Evolutionary conservation across 1,140 invertebrate species (phyloP).

Genomic region (Drosophila biarmipes): DNA sequence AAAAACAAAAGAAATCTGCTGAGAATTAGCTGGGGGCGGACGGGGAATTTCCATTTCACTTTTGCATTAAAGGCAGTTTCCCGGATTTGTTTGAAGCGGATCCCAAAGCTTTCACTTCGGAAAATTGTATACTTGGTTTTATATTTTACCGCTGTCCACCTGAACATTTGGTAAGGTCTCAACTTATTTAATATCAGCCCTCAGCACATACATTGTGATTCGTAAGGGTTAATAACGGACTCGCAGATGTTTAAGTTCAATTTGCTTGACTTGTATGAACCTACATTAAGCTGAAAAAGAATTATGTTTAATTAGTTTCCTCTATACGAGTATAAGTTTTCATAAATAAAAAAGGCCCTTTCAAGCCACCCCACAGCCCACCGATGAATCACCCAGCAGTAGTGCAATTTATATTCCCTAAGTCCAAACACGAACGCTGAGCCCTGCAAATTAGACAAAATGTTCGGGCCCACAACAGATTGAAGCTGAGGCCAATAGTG

Average conservation of each 20-base stretch:
- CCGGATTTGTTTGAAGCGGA: too few species aligned
- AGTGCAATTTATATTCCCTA: background rate
- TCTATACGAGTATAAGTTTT: too few species aligned
- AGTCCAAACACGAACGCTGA: background rate
- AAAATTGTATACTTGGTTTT: background rate
- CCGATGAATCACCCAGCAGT: background rate
- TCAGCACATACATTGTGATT: background rate
- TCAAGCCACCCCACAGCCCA: background rate
- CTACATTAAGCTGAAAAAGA: too few species aligned
- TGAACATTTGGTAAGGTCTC: background rate
- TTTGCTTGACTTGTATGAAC: too few species aligned
- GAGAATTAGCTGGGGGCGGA: conserved; percentile 29
- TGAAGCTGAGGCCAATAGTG: conserved; percentile 34
- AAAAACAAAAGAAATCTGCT: conserved; percentile 29
- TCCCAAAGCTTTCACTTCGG: background rate
- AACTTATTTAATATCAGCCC: background rate
- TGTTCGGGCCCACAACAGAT: conserved; percentile 20
- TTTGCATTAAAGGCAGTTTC: background rate
- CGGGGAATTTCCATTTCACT: conserved; percentile 29
- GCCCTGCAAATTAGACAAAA: conserved; percentile 9
- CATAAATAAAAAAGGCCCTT: background rate
- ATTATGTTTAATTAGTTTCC: too few species aligned
- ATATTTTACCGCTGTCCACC: background rate
- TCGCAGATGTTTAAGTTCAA: too few species aligned
- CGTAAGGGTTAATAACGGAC: background rate